Evolutionary conservation across 2,113 vertebrate genomes (phyloP).

Genomic region (Mus musculus): GRCm39 chrX:159777501-159778000

Average conservation of each 20-base stretch:
- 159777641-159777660: slow-evolving; percentile 62
- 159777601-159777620: slow-evolving; percentile 40
- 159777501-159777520: slow-evolving; percentile 44
- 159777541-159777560: neutral
- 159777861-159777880: slow-evolving; percentile 63
- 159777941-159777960: slow-evolving; percentile 52
- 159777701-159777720: slow-evolving; percentile 72
- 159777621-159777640: slow-evolving; percentile 56
- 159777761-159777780: slow-evolving; percentile 53
- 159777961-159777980: slow-evolving; percentile 21
- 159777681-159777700: slow-evolving; percentile 79
- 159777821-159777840: slow-evolving; percentile 69
- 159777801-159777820: neutral
- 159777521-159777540: neutral
- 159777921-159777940: slow-evolving; percentile 12
- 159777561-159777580: neutral
- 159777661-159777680: slow-evolving; percentile 77
- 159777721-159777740: slow-evolving; percentile 73
- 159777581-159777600: slow-evolving; percentile 64
- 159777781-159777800: neutral
- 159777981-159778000: slow-evolving; percentile 77
- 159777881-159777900: slow-evolving; percentile 36
- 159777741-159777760: slow-evolving; percentile 27
- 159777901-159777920: neutral
- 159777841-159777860: slow-evolving; percentile 55